Conservation (phyloP, 2,113 vertebrate genomes). For the Onychostoma macrolepis region DNA sequence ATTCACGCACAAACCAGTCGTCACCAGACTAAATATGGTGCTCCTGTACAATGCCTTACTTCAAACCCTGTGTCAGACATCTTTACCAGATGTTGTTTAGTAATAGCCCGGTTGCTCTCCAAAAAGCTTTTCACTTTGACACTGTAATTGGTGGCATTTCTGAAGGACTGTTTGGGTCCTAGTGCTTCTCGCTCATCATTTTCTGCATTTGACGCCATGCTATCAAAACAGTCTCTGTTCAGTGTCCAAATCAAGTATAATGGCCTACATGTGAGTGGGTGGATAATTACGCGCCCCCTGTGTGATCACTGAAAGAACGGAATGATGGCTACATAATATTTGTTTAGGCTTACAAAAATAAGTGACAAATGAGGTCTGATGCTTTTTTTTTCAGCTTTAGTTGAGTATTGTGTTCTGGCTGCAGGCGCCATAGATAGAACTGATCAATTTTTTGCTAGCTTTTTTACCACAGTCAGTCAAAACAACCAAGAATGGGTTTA, state of each 20-base stretch:
- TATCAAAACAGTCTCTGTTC: conserved; percentile 34
- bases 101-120: conserved; percentile 23
- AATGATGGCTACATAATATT: conserved; percentile 36
- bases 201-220: conserved; percentile 26
- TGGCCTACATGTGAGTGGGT: conserved; percentile 30
- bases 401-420: neutral
- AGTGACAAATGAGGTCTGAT: conserved; percentile 15
- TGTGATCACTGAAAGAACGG: conserved; percentile 37
- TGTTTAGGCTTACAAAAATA: conserved; percentile 44
- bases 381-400: neutral
- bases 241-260: conserved; percentile 27
- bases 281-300: conserved; percentile 41
- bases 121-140: conserved; percentile 36
- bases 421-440: neutral
- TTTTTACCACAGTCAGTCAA: conserved; percentile 25
- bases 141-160: conserved; percentile 41
- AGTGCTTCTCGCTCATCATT: neutral
- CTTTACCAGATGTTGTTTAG: conserved; percentile 31
- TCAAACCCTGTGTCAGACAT: conserved; percentile 9
- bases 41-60: conserved; percentile 10
- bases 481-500: neutral
- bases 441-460: neutral
- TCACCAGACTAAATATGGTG: conserved; percentile 61
- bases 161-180: conserved; percentile 11
- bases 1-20: conserved; percentile 44